Base-by-base conservation (phyloP, 2,888 invertebrate genomes). In the Ochlodes sylvanus region DNA sequence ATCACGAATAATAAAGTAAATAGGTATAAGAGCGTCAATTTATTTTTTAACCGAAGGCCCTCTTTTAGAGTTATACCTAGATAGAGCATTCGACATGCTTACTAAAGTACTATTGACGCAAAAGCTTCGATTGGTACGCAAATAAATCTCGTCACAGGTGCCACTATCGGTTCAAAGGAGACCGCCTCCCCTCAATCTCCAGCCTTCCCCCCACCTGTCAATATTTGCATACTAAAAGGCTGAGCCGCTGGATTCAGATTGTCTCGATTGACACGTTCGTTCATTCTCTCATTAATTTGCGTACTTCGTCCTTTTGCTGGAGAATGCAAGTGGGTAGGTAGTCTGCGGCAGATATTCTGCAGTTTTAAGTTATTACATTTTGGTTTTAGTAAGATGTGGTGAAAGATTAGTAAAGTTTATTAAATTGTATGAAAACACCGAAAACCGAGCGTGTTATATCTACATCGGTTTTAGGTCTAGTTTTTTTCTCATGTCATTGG, bases 161-260 rank as follows among this genome's bases (percentile, higher is more conserved):
- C 74, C 76, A 78, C 83, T 82, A 83, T 70, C 75, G 79, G 78
- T 81, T 88, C 84, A 89, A 89, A 90, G 83, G 70, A 69, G 73
- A 84, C 89, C 89, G 88, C 76, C 56, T 74, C 76, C 81, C 86
- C 88, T 86, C 83, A 76, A 74, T 58, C 70, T 70, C 74, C 72
- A 50, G 27, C 32, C 34, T 70, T 71, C 72, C 71, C 73, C 73
- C 70, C 73, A 68, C 61, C 68, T 70, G 83, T 84, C 82, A 84
- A 86, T 85, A 86, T 88, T 89, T 86, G 86, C 89, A 86, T 89
- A 79, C 73, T 82, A 81, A 86, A 64, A 82, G 77, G 44, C 58
- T 66, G 17, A 72, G 73, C 70, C 70, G 72, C 77, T 77, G 73
- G 75, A 72, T 70, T 70, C 76, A 73, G 74, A 79, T 77, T 79